These are phyloP conservation scores for Manis javanica DNA, from an alignment of 2,797 vertebrate genomes.

Conservation along the genomic window DNA sequence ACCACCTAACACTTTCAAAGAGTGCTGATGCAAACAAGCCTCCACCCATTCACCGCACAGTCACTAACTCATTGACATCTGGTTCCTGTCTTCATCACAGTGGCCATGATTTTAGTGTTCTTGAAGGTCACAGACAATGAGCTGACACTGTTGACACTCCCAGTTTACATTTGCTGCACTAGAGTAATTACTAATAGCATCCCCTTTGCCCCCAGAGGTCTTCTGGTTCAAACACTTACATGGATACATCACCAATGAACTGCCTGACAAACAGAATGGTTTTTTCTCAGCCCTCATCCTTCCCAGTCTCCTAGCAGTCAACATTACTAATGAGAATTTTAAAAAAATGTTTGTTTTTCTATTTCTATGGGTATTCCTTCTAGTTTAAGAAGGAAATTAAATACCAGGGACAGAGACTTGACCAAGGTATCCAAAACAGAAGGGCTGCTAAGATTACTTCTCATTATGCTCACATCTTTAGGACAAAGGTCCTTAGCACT, in stretches of 20 bases:
- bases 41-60: no score
- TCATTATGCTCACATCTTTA: background rate
- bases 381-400: background rate
- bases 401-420: background rate
- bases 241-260: background rate
- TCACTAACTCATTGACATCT: background rate
- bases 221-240: background rate
- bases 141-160: background rate
- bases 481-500: background rate
- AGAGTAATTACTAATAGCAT: background rate
- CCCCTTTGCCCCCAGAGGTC: no score
- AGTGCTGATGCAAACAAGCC: background rate
- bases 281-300: background rate
- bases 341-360: slow-evolving; percentile 16
- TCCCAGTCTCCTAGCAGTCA: background rate
- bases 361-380: background rate
- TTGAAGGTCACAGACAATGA: background rate
- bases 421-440: background rate
- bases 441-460: background rate
- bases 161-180: background rate
- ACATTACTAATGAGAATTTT: background rate
- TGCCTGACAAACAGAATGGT: background rate
- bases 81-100: background rate
- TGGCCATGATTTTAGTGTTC: background rate
- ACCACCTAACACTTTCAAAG: background rate